phyloP scores from a whole-genome alignment of 1,140 invertebrate species.

The Diorhabda elongata region DNA sequence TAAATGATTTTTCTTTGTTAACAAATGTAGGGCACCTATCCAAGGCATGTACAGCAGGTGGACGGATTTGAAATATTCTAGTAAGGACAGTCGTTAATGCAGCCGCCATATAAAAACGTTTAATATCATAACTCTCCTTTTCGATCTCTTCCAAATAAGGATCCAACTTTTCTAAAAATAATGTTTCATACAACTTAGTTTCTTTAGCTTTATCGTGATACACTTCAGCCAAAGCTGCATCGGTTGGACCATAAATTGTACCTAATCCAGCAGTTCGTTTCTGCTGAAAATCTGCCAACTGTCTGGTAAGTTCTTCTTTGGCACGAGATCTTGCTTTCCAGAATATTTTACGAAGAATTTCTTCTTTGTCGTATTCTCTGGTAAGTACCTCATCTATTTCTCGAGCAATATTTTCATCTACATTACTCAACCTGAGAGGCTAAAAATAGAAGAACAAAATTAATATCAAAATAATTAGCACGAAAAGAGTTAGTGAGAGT shows the following conservation, averaged over 20 bases:
- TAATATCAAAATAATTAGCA: background rate
- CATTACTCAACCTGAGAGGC: constrained; percentile 77
- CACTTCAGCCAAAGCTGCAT: constrained; percentile 73
- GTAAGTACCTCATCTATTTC: constrained; percentile 83
- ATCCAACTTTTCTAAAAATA: constrained; percentile 70
- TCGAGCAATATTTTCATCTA: constrained; percentile 80
- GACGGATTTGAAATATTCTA: constrained; percentile 66
- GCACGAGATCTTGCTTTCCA: constrained; percentile 79
- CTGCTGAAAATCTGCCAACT: constrained; percentile 84
- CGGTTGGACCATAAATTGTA: constrained; percentile 84
- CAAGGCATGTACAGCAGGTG: constrained; percentile 52
- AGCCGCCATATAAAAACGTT: constrained; percentile 67
- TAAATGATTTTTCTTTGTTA: constrained; percentile 78
- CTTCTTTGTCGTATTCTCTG: constrained; percentile 81
- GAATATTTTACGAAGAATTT: constrained; percentile 83
- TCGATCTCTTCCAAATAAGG: constrained; percentile 69
- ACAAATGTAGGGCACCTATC: constrained; percentile 75
- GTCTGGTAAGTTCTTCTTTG: constrained; percentile 80
- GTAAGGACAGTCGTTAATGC: constrained; percentile 74
- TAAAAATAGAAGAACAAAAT: constrained; percentile 47
- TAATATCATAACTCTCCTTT: constrained; percentile 63
- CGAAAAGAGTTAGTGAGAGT: no score
- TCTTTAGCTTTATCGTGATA: constrained; percentile 77
- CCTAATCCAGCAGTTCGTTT: constrained; percentile 87
- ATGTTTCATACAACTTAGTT: constrained; percentile 67